Evolutionary conservation across 2,888 invertebrate genomes (phyloP), one percentile per base, ranked within the genome.

Genomic region (Pocota personata): DNA sequence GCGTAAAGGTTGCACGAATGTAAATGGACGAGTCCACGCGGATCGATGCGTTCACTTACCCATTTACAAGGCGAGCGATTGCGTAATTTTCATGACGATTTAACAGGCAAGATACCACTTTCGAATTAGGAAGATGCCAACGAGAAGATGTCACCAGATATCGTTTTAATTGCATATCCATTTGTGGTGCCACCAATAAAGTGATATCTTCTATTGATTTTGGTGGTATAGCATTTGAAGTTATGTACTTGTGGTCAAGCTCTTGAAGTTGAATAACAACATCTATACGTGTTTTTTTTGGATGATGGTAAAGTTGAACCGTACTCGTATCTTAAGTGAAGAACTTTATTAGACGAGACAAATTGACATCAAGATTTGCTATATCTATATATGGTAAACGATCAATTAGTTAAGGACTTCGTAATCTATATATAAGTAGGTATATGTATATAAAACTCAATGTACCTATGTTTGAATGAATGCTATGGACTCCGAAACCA

Each of bases 121-220:
- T 86, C 84, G 71, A 80, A 86, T 86, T 86, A 80, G 84, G 84
- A 80, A 80, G 84, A 86, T 86, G 80, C 75, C 84, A 79, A 60
- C 27, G 43, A 37, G 71, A 86, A 84, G 79, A 84, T 86, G 84
- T 80, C 37, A 27, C 37, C 12, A 76, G 80, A 76, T 80, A 86
- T 86, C 66, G 76, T 71, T 86, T 86, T 86, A 86, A 86, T 86
- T 86, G 84, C 84, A 80, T 60, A 19, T 55, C 84, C 80, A 86
- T 86, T 76, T 80, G 57, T 67, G 84, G 80, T 80, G 35, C 76
- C 76, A 80, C 66, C 66, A 72, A 86, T 76, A 58, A 69, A 75
- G 40, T 64, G 75, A 86, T 86, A 76, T 84, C 66, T 64, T 69
- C 58, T 30, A 60, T 60, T 52, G 80, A 60, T 52, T 86, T 86